Percentiles rank a stretch among this genome's conserved stretches.
These are phyloP conservation scores for Cotesia congregata DNA, from an alignment of 2,888 invertebrate species.

Conservation along the genomic window DNA sequence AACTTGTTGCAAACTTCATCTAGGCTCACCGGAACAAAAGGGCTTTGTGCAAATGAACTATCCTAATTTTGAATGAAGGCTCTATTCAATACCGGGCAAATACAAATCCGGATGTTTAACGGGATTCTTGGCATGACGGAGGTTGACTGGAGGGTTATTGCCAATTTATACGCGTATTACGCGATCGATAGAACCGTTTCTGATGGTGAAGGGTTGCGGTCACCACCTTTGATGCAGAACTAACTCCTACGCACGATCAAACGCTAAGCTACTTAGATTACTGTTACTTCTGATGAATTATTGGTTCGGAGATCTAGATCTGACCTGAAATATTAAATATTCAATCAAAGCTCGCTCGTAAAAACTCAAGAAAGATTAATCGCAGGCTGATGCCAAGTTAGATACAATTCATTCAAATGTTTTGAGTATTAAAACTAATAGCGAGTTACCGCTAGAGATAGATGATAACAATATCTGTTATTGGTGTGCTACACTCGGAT, in stretches of 20 bases:
- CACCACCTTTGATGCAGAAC: neutral
- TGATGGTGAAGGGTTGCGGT: neutral
- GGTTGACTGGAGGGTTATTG: constrained; percentile 52
- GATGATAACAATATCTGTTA: constrained; percentile 62
- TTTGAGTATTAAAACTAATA: constrained; percentile 50
- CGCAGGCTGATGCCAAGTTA: constrained; percentile 42
- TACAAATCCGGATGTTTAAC: neutral
- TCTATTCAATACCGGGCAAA: neutral
- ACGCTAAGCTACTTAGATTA: neutral
- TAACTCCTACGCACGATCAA: neutral
- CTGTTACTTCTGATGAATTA: neutral
- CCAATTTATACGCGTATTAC: constrained; percentile 15
- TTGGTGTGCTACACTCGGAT: constrained; percentile 56
- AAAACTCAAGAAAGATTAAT: constrained; percentile 10
- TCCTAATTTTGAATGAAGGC: neutral
- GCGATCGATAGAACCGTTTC: neutral
- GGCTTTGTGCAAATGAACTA: neutral
- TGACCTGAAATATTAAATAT: neutral
- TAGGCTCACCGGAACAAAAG: neutral
- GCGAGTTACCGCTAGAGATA: constrained; percentile 51
- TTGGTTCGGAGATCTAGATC: neutral
- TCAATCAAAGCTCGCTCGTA: neutral
- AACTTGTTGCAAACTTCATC: no score
- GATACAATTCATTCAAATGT: constrained; percentile 56
- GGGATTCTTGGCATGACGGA: constrained; percentile 29